Conservation (phyloP, 2,113 vertebrate species). For the Chiloscyllium plagiosum region DNA sequence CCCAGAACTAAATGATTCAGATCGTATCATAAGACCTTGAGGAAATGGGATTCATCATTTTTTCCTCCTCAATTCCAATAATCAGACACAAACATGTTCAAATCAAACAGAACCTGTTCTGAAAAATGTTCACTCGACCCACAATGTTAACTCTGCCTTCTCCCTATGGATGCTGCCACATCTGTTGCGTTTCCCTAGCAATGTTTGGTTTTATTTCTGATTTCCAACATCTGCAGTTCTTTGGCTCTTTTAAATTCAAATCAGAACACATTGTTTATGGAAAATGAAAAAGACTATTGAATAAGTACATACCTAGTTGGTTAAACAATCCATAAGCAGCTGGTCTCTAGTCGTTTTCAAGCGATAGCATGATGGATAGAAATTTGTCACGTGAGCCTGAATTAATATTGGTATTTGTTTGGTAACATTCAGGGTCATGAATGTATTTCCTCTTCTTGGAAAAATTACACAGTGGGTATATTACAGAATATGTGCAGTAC, state of each 20-base stretch:
- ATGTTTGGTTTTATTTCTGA: too few relatives aligned
- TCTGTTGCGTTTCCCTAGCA: too few relatives aligned
- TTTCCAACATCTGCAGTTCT: too few relatives aligned
- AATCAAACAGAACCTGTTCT: neutral
- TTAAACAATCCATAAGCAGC: neutral
- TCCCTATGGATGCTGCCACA: too few relatives aligned
- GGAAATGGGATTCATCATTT: neutral
- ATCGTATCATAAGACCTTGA: neutral
- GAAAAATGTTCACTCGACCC: too few relatives aligned
- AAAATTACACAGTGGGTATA: neutral
- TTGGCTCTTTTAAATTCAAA: too few relatives aligned
- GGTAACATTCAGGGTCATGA: neutral
- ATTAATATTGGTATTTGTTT: neutral
- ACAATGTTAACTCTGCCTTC: too few relatives aligned
- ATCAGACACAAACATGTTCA: neutral
- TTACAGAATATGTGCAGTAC: too few relatives aligned
- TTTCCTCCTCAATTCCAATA: neutral
- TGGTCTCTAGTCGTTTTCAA: neutral
- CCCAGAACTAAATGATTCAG: neutral
- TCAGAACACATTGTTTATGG: neutral
- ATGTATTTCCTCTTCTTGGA: neutral
- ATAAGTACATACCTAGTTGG: neutral
- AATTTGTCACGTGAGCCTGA: neutral
- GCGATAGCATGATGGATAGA: neutral
- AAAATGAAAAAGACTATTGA: neutral